Evolutionary conservation across 2,888 invertebrate genomes (phyloP).

Genomic region (Harmothoe impar): DNA sequence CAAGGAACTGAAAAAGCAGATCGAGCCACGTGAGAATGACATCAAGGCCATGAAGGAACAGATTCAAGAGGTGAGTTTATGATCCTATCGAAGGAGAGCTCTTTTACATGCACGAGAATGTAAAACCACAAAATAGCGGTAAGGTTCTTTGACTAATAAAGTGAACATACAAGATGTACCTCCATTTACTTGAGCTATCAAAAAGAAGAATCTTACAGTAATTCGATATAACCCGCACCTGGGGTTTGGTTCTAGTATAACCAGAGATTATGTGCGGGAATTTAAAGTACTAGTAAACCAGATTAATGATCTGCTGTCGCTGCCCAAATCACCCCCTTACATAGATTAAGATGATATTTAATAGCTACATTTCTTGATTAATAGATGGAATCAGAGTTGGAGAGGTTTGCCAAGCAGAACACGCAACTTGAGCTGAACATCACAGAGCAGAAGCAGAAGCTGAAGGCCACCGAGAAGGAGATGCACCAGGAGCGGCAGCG

Average conservation of each 20-base stretch:
- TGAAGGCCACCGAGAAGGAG: constrained; percentile 89
- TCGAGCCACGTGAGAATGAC: constrained; percentile 93
- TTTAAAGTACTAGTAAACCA: no score
- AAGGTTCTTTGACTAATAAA: not conserved
- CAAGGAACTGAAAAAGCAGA: constrained; percentile 92
- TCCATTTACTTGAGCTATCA: no score
- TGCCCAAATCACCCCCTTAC: no score
- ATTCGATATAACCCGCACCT: no score
- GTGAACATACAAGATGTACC: not conserved
- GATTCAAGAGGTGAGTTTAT: constrained; percentile 85
- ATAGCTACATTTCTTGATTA: not conserved
- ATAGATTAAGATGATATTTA: no score
- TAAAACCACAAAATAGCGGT: not conserved
- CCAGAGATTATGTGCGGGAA: no score
- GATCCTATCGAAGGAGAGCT: not conserved
- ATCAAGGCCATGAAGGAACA: constrained; percentile 92
- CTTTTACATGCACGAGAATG: not conserved
- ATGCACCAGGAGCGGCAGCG: constrained; percentile 86
- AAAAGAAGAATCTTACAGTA: no score
- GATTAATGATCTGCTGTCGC: no score
- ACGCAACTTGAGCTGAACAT: constrained; percentile 89
- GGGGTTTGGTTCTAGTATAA: no score
- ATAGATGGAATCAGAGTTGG: constrained; percentile 91
- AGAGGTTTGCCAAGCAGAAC: constrained; percentile 90
- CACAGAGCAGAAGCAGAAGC: constrained; percentile 90